phyloP scores from a whole-genome alignment of 1,140 invertebrate genomes.

The Melanaphis sacchari region DNA sequence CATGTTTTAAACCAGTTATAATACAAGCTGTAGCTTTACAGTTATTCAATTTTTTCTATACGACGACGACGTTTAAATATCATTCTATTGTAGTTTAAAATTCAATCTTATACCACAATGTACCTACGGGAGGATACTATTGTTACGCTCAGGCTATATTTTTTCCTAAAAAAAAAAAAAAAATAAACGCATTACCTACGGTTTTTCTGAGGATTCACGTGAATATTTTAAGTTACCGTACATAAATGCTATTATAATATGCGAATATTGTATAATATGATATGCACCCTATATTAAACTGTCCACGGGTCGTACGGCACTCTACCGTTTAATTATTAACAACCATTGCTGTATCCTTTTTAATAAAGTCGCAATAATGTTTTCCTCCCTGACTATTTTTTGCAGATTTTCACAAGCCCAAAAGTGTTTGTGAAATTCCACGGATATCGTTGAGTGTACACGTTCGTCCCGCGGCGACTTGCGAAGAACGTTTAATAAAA shows the following conservation, averaged over 20 bases:
- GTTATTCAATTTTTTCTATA: not conserved
- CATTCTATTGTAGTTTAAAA: not conserved
- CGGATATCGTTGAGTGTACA: not conserved
- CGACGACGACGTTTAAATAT: not conserved
- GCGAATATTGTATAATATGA: not conserved
- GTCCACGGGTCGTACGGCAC: not conserved
- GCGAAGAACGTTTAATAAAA: conserved; percentile 16
- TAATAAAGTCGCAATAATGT: conserved; percentile 3
- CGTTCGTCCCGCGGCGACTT: not conserved
- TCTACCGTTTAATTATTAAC: conserved; percentile 27
- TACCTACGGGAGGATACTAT: not conserved
- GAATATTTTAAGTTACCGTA: not conserved
- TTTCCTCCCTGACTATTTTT: too few species aligned
- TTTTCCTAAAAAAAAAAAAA: not conserved
- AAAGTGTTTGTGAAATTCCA: not conserved
- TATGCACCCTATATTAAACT: not conserved
- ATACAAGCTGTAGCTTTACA: not conserved
- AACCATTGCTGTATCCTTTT: not conserved
- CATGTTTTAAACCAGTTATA: not conserved
- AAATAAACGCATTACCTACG: not conserved
- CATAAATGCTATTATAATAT: not conserved
- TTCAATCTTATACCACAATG: conserved; percentile 2
- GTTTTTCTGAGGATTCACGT: not conserved
- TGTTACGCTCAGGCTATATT: not conserved
- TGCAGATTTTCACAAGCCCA: not conserved